Conservation (phyloP, 2,888 invertebrate species). For the Aporophyla nigra region DNA sequence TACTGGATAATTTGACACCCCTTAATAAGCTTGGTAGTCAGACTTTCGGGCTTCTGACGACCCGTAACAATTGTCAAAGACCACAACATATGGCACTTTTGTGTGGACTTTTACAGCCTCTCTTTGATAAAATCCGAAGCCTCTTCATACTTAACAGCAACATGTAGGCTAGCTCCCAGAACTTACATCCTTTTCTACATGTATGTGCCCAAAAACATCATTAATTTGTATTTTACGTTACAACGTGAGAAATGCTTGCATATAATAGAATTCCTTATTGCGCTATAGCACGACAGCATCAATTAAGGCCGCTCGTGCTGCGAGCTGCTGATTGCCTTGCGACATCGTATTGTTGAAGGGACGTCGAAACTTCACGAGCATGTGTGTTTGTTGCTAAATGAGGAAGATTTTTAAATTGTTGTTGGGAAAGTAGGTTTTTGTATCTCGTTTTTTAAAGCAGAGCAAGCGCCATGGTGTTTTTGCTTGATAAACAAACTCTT, state of each 20-base stretch:
- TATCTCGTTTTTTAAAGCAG: background rate
- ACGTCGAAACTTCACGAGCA: conserved; percentile 34
- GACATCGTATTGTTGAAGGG: conserved; percentile 61
- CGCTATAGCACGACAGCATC: conserved; percentile 58
- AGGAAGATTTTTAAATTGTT: conserved; percentile 12
- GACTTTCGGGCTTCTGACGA: no score
- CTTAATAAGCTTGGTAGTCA: no score
- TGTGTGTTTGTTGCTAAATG: conserved; percentile 26
- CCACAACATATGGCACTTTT: no score
- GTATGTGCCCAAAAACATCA: conserved; percentile 10
- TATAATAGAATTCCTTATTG: conserved; percentile 68
- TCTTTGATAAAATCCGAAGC: background rate
- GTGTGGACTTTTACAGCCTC: background rate
- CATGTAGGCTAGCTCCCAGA: background rate
- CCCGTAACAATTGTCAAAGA: no score
- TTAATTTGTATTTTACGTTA: conserved; percentile 8
- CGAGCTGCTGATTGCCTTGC: conserved; percentile 51
- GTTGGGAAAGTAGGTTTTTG: background rate
- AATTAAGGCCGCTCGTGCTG: conserved; percentile 68
- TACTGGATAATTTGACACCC: no score
- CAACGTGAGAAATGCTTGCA: conserved; percentile 49
- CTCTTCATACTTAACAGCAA: background rate
- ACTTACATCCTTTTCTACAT: background rate
- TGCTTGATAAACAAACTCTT: background rate
- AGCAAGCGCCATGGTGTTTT: background rate